Conservation (phyloP, 2,888 invertebrate species). For the Eristalis pertinax region DNA sequence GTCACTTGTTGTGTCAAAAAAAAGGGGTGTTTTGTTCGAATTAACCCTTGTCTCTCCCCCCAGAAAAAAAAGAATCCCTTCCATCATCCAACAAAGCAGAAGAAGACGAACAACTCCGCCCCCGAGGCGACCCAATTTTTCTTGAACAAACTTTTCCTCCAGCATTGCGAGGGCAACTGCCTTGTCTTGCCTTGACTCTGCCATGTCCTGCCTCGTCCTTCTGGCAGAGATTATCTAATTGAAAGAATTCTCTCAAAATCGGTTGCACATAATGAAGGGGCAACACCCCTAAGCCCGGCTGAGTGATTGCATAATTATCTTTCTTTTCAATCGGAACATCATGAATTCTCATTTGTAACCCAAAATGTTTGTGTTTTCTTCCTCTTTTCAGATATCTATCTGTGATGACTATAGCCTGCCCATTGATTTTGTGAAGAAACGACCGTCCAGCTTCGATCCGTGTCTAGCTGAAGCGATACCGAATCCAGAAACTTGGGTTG, state of each 20-base stretch:
- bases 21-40: not conserved
- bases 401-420: conserved; percentile 94
- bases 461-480: conserved; percentile 84
- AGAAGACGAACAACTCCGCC: not conserved
- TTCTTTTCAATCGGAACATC: not conserved
- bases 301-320: conserved; percentile 26
- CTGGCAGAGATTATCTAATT: conserved; percentile 15
- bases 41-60: not conserved
- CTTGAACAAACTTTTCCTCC: not conserved
- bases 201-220: too few species aligned
- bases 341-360: conserved; percentile 15
- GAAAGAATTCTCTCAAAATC: conserved; percentile 29
- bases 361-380: not conserved
- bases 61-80: not conserved
- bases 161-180: not conserved
- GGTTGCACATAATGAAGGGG: not conserved
- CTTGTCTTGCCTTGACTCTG: too few species aligned
- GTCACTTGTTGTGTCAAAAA: not conserved
- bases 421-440: conserved; percentile 89
- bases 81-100: not conserved
- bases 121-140: not conserved
- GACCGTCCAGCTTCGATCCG: conserved; percentile 86
- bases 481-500: conserved; percentile 80
- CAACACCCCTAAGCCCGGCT: not conserved
- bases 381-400: conserved; percentile 87